Conservation (phyloP, 2,888 invertebrate species). For the Elgonia sp. region DNA sequence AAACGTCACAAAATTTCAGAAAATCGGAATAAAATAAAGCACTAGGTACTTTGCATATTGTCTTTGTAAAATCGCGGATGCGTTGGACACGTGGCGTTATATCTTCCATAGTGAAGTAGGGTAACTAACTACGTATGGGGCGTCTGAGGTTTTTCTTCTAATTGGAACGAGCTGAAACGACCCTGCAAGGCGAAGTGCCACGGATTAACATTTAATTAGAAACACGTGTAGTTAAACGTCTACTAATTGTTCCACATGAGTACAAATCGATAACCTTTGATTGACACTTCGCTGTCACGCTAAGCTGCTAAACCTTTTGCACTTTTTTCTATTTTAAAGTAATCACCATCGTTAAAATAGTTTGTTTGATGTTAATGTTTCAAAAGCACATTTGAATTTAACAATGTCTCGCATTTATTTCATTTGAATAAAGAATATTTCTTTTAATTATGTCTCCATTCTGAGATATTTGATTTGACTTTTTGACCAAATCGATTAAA, state of each 20-base stretch:
- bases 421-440: too few relatives aligned
- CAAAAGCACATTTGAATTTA: neutral
- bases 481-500: too few relatives aligned
- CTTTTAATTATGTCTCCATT: too few relatives aligned
- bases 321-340: neutral
- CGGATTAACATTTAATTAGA: constrained; percentile 83
- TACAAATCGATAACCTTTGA: constrained; percentile 70
- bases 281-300: constrained; percentile 64
- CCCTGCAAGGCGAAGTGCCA: constrained; percentile 79
- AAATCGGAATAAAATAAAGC: constrained; percentile 63
- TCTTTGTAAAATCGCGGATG: constrained; percentile 59
- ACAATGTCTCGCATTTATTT: neutral
- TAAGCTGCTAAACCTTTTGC: neutral
- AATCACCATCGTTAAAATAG: neutral
- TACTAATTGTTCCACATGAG: constrained; percentile 83
- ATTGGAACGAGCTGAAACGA: constrained; percentile 81
- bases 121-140: constrained; percentile 70
- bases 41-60: constrained; percentile 64
- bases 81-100: constrained; percentile 77
- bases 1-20: constrained; percentile 20
- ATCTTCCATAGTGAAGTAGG: constrained; percentile 65
- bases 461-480: too few relatives aligned
- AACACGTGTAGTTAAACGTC: constrained; percentile 85
- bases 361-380: constrained; percentile 8
- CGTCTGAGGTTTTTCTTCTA: constrained; percentile 80